Evolutionary conservation across 2,888 invertebrate species (phyloP).

Genomic region (Aethes cnicana): DNA sequence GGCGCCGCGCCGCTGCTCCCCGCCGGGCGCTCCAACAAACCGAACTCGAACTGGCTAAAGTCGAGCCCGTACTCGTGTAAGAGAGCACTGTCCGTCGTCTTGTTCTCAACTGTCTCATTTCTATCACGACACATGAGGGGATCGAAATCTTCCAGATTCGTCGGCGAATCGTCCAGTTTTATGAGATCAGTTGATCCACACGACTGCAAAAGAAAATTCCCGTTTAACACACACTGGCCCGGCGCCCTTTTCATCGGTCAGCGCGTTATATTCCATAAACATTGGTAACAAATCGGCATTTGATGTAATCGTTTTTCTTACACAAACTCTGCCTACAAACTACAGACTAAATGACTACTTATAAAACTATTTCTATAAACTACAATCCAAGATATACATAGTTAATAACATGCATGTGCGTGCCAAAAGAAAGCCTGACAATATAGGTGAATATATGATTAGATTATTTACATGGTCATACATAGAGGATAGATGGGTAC

Average conservation of each 20-base stretch:
- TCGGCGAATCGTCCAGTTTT: slow-evolving; percentile 72
- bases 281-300: not conserved
- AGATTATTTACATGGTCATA: slow-evolving; percentile 21
- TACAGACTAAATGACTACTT: not conserved
- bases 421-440: slow-evolving; percentile 22
- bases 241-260: not conserved
- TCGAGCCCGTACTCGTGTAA: slow-evolving; percentile 89
- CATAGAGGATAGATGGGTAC: slow-evolving; percentile 12
- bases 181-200: slow-evolving; percentile 73
- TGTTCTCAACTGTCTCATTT: slow-evolving; percentile 58
- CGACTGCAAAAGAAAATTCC: slow-evolving; percentile 70
- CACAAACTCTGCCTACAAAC: slow-evolving; percentile 1
- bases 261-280: not conserved
- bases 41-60: slow-evolving; percentile 76
- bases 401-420: slow-evolving; percentile 26
- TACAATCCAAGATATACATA: slow-evolving; percentile 6
- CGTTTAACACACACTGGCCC: slow-evolving; percentile 47
- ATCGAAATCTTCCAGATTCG: slow-evolving; percentile 72
- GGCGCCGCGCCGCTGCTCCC: slow-evolving; percentile 36
- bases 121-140: slow-evolving; percentile 67
- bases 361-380: slow-evolving; percentile 14
- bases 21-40: slow-evolving; percentile 63
- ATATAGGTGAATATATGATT: slow-evolving; percentile 5
- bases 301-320: not conserved
- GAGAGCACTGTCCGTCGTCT: slow-evolving; percentile 83